Evolutionary conservation across 2,113 vertebrate genomes (phyloP).

Genomic region (Neoarius graeffei): DNA sequence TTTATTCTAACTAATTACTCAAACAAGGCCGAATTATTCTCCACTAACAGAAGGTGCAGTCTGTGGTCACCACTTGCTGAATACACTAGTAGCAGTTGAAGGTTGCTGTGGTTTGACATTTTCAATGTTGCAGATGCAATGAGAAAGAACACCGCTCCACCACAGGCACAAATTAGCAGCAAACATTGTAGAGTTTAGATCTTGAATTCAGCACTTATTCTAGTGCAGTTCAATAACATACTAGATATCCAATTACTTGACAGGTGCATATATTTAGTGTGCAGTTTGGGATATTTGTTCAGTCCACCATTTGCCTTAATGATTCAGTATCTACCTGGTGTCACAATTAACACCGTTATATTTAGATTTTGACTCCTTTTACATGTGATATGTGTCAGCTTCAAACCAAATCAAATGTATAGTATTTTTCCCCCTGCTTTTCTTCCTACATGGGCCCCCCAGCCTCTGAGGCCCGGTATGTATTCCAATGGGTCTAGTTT

Average conservation of each 20-base stretch:
- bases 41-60: background rate
- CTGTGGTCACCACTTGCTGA: background rate
- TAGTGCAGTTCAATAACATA: background rate
- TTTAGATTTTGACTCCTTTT: background rate
- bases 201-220: background rate
- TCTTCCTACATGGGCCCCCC: no score
- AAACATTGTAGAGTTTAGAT: background rate
- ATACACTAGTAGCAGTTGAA: background rate
- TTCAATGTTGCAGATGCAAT: background rate
- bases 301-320: background rate
- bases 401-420: background rate
- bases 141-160: background rate
- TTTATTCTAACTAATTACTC: background rate
- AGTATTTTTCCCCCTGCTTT: background rate
- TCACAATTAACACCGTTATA: background rate
- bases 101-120: background rate
- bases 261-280: background rate
- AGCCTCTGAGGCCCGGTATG: no score
- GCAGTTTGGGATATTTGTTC: background rate
- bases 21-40: background rate
- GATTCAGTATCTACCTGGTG: background rate
- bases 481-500: background rate
- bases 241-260: background rate
- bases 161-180: background rate
- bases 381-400: background rate